A percentile compares a stretch with the other conserved stretches of the same genome.
These are phyloP conservation scores for Dendroctonus valens DNA, from an alignment of 1,140 invertebrate genomes.

Conservation along the genomic window DNA sequence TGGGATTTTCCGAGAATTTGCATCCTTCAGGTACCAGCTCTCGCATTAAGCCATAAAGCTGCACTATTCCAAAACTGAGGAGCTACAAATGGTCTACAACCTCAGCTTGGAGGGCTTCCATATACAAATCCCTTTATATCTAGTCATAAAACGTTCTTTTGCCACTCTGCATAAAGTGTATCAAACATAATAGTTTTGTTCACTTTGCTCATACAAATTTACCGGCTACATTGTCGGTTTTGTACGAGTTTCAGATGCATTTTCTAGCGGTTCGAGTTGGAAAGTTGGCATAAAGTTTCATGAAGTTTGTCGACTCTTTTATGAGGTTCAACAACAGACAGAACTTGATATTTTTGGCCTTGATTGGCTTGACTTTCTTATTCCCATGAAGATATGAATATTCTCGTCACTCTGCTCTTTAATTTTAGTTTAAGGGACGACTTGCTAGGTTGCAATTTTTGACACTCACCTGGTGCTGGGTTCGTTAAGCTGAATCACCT, in stretches of 20 bases:
- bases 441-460: too few species aligned
- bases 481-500: too few species aligned
- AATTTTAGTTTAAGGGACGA: too few species aligned
- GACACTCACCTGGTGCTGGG: too few species aligned
- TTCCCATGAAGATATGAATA: too few species aligned
- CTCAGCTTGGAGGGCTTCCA: not conserved
- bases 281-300: not conserved
- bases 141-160: slow-evolving; percentile 5
- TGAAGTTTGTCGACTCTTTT: slow-evolving; percentile 6
- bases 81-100: not conserved
- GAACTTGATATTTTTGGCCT: too few species aligned
- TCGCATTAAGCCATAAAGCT: too few species aligned
- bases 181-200: slow-evolving; percentile 20
- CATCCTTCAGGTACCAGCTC: too few species aligned
- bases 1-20: not conserved
- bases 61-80: too few species aligned
- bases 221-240: slow-evolving; percentile 10
- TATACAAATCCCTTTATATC: slow-evolving; percentile 6
- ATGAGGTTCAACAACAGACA: too few species aligned
- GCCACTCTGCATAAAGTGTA: slow-evolving; percentile 15
- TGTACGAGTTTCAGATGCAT: slow-evolving; percentile 11
- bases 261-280: not conserved
- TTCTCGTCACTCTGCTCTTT: too few species aligned
- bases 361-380: too few species aligned
- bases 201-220: slow-evolving; percentile 14